Conservation (phyloP, 2,888 invertebrate species). For the Synergus umbraculus region DNA sequence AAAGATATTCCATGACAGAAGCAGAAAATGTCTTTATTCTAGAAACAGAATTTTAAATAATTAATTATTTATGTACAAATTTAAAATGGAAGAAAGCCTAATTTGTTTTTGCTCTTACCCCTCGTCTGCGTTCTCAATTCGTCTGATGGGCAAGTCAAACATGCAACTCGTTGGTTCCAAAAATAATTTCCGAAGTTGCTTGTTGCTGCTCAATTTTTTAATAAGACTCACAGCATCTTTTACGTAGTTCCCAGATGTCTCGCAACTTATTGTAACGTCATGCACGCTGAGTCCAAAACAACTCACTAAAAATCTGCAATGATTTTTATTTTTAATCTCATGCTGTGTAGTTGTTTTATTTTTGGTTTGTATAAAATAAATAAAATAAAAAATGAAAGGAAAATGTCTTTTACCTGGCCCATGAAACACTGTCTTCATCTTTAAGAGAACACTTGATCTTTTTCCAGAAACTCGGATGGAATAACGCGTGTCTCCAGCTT, state of each 20-base stretch:
- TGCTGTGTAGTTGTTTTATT: slow-evolving; percentile 6
- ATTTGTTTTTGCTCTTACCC: slow-evolving; percentile 48
- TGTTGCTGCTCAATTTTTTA: slow-evolving; percentile 72
- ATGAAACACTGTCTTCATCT: slow-evolving; percentile 71
- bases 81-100: neutral
- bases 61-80: neutral
- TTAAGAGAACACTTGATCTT: slow-evolving; percentile 74
- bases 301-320: slow-evolving; percentile 69
- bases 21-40: slow-evolving; percentile 58
- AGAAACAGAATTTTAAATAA: slow-evolving; percentile 15
- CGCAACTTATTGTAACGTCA: slow-evolving; percentile 76
- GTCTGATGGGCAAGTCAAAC: slow-evolving; percentile 64
- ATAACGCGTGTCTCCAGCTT: slow-evolving; percentile 80
- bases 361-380: slow-evolving; percentile 32
- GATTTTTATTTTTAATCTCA: neutral
- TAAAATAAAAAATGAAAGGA: slow-evolving; percentile 18
- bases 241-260: slow-evolving; percentile 69
- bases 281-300: slow-evolving; percentile 75
- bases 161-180: slow-evolving; percentile 73
- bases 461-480: slow-evolving; percentile 77
- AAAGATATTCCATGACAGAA: slow-evolving; percentile 70
- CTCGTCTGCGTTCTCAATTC: slow-evolving; percentile 51
- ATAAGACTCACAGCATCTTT: slow-evolving; percentile 70
- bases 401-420: slow-evolving; percentile 67
- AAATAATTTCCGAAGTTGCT: slow-evolving; percentile 72